These are phyloP conservation scores for Menidia beryllina DNA, from an alignment of 2,113 vertebrate species.

Conservation along the genomic window DNA sequence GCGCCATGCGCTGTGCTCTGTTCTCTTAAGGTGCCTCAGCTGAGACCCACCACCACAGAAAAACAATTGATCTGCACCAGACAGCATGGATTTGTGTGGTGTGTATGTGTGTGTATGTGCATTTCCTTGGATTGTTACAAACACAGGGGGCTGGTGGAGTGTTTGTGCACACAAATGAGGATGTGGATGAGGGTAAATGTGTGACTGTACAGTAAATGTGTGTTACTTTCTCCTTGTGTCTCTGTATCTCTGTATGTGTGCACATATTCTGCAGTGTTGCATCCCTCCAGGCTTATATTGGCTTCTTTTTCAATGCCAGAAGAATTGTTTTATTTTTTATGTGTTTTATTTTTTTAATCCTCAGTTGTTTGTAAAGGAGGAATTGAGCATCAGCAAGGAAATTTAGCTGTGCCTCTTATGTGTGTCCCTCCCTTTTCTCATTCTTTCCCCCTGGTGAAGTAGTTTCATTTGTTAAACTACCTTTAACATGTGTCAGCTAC, in stretches of 20 bases:
- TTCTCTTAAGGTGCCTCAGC: conserved; percentile 84
- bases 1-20: conserved; percentile 77
- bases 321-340: conserved; percentile 54
- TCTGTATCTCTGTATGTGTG: conserved; percentile 18
- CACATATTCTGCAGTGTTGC: conserved; percentile 53
- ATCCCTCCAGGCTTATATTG: conserved; percentile 81
- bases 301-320: conserved; percentile 76
- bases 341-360: too few relatives aligned
- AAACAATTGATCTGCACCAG: conserved; percentile 85
- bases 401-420: conserved; percentile 65
- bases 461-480: conserved; percentile 74
- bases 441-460: conserved; percentile 31
- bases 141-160: conserved; percentile 50
- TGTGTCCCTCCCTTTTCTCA: conserved; percentile 47
- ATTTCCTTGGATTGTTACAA: conserved; percentile 42
- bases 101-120: conserved; percentile 32
- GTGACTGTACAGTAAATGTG: conserved; percentile 41
- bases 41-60: conserved; percentile 82
- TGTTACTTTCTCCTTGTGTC: conserved; percentile 23
- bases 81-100: conserved; percentile 51
- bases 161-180: conserved; percentile 48
- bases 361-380: conserved; percentile 41
- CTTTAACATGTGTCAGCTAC: conserved; percentile 60
- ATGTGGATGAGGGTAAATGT: conserved; percentile 54
- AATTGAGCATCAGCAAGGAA: conserved; percentile 63